A percentile compares a stretch with the other conserved stretches of the same genome.
Evolutionary conservation across 2,888 invertebrate species (phyloP).

Genomic region (Apotomis turbidana): DNA sequence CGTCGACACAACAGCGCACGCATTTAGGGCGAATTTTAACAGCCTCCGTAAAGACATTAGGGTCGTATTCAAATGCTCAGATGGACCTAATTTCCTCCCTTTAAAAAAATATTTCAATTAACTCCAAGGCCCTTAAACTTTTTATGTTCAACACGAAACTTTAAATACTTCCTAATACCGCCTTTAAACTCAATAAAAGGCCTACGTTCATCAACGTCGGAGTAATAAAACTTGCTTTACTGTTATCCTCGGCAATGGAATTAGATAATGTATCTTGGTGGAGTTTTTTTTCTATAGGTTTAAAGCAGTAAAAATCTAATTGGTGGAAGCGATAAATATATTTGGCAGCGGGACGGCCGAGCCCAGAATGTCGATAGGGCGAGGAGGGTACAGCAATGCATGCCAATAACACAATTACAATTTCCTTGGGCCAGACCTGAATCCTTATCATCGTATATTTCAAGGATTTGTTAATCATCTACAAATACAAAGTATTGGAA

Average conservation of each 20-base stretch:
- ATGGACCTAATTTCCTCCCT: slow-evolving; percentile 50
- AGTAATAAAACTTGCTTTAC: slow-evolving; percentile 79
- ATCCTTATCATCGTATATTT: slow-evolving; percentile 65
- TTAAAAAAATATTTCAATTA: slow-evolving; percentile 65
- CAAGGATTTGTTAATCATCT: slow-evolving; percentile 51
- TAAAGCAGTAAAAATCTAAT: slow-evolving; percentile 75
- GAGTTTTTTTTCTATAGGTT: slow-evolving; percentile 64
- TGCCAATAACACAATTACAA: slow-evolving; percentile 72
- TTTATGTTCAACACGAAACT: slow-evolving; percentile 70
- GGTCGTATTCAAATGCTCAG: slow-evolving; percentile 15
- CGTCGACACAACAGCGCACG: not conserved
- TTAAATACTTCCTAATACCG: slow-evolving; percentile 76
- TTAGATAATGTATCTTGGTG: slow-evolving; percentile 76
- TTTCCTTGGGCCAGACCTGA: slow-evolving; percentile 58
- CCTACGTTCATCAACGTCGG: slow-evolving; percentile 75
- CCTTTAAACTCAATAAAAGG: slow-evolving; percentile 80
- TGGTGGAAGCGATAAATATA: slow-evolving; percentile 75
- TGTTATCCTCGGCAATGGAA: slow-evolving; percentile 76
- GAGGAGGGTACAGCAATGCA: slow-evolving; percentile 68
- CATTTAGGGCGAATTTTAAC: slow-evolving; percentile 9
- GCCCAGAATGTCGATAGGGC: slow-evolving; percentile 69
- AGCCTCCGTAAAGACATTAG: slow-evolving; percentile 28
- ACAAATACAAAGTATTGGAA: slow-evolving; percentile 25
- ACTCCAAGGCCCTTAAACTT: slow-evolving; percentile 70
- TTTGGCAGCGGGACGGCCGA: slow-evolving; percentile 64